Evolutionary conservation across 2,888 invertebrate genomes (phyloP).

Genomic region (Sarcophaga rosellei): DNA sequence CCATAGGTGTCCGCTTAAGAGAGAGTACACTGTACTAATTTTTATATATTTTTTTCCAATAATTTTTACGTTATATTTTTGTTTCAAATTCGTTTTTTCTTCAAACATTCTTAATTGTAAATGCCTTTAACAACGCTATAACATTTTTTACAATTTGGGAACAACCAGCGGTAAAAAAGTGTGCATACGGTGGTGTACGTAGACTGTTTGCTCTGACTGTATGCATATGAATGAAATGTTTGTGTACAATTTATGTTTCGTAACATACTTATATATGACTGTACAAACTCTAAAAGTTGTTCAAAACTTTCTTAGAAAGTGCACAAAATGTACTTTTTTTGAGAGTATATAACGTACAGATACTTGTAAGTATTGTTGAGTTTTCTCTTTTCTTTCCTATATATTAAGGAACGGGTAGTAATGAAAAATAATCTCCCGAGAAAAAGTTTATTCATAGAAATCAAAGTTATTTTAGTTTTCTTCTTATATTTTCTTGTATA

Average conservation of each 20-base stretch:
- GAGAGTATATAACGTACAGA: neutral
- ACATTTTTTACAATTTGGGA: too few species aligned
- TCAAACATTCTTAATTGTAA: too few species aligned
- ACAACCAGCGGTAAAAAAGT: too few species aligned
- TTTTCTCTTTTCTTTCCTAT: neutral
- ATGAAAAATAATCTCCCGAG: conserved; percentile 48
- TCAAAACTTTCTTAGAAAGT: conserved; percentile 42
- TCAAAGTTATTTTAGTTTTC: conserved; percentile 32
- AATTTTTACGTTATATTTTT: too few species aligned
- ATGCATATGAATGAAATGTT: conserved; percentile 11
- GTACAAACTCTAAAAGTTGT: conserved; percentile 18
- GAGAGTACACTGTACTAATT: too few species aligned
- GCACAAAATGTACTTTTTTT: conserved; percentile 2
- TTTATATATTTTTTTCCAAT: too few species aligned
- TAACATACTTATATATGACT: neutral
- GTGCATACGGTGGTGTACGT: too few species aligned
- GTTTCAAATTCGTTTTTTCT: too few species aligned
- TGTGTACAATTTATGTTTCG: conserved; percentile 31
- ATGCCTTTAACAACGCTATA: too few species aligned
- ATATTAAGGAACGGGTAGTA: conserved; percentile 6
- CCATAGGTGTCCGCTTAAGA: too few species aligned
- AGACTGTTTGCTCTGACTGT: neutral
- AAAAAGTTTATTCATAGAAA: conserved; percentile 54
- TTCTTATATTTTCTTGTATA: neutral
- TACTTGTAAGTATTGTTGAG: neutral